Conservation (phyloP, 2,888 invertebrate genomes). For the Apodemia hepburni region DNA sequence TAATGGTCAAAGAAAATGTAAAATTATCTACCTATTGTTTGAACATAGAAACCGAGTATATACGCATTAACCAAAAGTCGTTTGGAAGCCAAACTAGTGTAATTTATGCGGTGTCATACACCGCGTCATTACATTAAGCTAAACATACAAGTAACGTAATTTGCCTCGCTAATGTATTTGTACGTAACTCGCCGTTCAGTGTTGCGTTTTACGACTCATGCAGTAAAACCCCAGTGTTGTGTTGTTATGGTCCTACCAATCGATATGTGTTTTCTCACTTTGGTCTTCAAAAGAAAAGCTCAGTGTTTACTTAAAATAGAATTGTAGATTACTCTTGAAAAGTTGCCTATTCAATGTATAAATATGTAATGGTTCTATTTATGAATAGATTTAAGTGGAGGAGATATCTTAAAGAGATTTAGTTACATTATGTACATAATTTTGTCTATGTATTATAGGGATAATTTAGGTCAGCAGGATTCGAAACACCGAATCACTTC, state of each 20-base stretch:
- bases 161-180: slow-evolving; percentile 5
- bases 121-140: slow-evolving; percentile 7
- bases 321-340: too few relatives aligned
- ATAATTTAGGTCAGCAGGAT: too few relatives aligned
- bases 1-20: not conserved
- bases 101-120: slow-evolving; percentile 3
- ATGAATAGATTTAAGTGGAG: too few relatives aligned
- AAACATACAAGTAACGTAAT: slow-evolving; percentile 5
- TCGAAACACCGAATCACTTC: too few relatives aligned
- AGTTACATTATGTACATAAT: too few relatives aligned
- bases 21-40: not conserved
- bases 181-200: not conserved
- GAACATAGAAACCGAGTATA: not conserved
- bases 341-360: too few relatives aligned
- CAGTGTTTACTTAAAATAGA: too few relatives aligned
- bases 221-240: slow-evolving; percentile 1
- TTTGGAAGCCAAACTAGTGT: slow-evolving; percentile 8
- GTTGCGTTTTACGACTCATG: not conserved
- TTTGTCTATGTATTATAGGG: too few relatives aligned
- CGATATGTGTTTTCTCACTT: not conserved
- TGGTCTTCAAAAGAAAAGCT: not conserved
- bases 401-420: too few relatives aligned
- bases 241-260: not conserved
- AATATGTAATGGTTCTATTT: too few relatives aligned
- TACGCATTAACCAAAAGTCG: slow-evolving; percentile 5